These are phyloP conservation scores for Cheirogaleus medius DNA, from an alignment of 2,113 vertebrate species.

Conservation along the genomic window DNA sequence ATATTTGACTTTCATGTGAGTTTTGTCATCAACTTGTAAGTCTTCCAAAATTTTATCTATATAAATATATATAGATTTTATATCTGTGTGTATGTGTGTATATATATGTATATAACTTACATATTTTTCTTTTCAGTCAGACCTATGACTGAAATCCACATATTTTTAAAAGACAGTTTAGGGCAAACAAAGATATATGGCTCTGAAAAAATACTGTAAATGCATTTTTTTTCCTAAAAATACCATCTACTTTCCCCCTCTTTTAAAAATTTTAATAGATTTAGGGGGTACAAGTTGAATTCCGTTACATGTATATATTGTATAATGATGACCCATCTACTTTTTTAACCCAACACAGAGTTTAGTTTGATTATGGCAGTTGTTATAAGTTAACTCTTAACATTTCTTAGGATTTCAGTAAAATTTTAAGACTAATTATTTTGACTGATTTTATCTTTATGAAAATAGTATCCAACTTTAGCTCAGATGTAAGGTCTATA, in stretches of 20 bases:
- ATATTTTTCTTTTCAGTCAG: not conserved
- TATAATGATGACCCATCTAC: not conserved
- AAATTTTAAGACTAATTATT: conserved; percentile 12
- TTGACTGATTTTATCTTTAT: not conserved
- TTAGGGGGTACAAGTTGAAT: no score
- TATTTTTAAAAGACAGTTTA: not conserved
- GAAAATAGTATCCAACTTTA: not conserved
- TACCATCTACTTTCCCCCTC: not conserved
- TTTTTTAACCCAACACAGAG: not conserved
- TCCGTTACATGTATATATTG: no score
- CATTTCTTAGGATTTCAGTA: conserved; percentile 22
- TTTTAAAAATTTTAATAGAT: no score
- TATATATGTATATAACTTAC: not conserved
- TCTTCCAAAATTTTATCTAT: not conserved
- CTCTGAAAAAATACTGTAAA: not conserved
- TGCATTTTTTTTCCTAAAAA: not conserved
- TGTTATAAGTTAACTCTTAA: conserved; percentile 8
- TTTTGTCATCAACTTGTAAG: not conserved
- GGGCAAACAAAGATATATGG: not conserved
- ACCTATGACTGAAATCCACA: not conserved
- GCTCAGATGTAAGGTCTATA: not conserved
- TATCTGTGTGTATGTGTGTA: not conserved
- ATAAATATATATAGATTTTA: not conserved
- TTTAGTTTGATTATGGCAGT: not conserved
- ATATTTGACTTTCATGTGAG: not conserved